Percentiles rank a stretch among this genome's conserved stretches.
These are phyloP conservation scores for Apteryx owenii DNA, from an alignment of 2,113 vertebrate genomes.

Conservation along the genomic window DNA sequence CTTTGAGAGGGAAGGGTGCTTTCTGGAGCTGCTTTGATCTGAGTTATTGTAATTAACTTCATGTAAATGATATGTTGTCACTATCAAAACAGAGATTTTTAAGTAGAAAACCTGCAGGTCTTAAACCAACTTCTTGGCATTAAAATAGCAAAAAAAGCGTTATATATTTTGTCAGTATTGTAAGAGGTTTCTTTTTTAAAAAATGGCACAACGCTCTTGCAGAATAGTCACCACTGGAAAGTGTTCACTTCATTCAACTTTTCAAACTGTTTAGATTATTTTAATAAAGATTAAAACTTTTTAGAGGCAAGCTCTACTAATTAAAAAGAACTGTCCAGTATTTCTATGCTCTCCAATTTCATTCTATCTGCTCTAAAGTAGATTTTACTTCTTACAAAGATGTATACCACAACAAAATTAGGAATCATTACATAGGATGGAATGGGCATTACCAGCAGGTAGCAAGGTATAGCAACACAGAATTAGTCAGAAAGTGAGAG, in stretches of 20 bases:
- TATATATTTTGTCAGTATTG: background rate
- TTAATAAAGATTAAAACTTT: conserved; percentile 13
- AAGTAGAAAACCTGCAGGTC: conserved; percentile 6
- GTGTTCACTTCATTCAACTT: background rate
- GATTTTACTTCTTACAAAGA: background rate
- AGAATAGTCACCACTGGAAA: background rate
- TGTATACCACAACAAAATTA: background rate
- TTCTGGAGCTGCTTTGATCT: conserved; percentile 42
- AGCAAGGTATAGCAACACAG: background rate
- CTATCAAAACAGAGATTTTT: background rate
- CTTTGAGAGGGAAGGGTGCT: background rate
- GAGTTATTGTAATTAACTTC: conserved; percentile 59
- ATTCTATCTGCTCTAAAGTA: background rate
- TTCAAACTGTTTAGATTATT: background rate
- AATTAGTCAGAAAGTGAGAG: background rate
- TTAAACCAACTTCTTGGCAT: background rate
- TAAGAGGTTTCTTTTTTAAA: conserved; percentile 19
- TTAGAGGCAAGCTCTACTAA: background rate
- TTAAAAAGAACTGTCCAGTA: background rate
- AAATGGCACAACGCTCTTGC: background rate
- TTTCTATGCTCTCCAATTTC: background rate
- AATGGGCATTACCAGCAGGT: background rate
- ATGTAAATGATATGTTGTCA: background rate
- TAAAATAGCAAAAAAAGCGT: background rate
- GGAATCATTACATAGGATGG: background rate